These are phyloP conservation scores for Eriocheir sinensis DNA, from an alignment of 1,140 invertebrate species.

Conservation along the genomic window DNA sequence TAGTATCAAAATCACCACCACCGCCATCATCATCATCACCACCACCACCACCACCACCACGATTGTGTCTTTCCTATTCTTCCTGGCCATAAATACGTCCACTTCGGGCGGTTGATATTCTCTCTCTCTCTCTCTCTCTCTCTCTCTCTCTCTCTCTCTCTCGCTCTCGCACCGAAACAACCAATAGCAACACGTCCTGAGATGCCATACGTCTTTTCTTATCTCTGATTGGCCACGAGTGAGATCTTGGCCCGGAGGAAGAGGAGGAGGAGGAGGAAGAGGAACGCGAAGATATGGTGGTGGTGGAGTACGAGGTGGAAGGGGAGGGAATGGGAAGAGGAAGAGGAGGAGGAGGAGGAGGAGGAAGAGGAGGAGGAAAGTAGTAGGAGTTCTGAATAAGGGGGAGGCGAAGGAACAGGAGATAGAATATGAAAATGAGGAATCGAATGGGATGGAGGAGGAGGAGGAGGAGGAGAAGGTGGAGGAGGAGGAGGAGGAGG, in stretches of 20 bases:
- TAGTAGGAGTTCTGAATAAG: background rate
- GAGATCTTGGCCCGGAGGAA: background rate
- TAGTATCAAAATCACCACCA: background rate
- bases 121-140: conserved; percentile 22
- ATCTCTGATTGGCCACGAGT: conserved; percentile 14
- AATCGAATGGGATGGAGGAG: background rate
- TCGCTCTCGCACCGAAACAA: background rate
- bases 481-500: too few species aligned
- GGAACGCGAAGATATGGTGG: background rate
- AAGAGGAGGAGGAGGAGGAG: background rate
- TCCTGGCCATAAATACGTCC: background rate
- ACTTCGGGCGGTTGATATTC: background rate
- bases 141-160: conserved; percentile 22
- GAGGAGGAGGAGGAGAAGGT: background rate
- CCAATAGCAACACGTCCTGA: background rate
- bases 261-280: conserved; percentile 11
- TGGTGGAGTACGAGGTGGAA: background rate
- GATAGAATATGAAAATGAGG: background rate
- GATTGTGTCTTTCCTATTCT: background rate
- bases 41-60: background rate
- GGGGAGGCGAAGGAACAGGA: background rate
- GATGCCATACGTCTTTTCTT: background rate
- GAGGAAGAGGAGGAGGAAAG: background rate
- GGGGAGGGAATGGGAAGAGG: background rate
- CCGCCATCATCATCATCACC: background rate